Evolutionary conservation across 2,888 invertebrate species (phyloP).

Genomic region (Idaea straminata): DNA sequence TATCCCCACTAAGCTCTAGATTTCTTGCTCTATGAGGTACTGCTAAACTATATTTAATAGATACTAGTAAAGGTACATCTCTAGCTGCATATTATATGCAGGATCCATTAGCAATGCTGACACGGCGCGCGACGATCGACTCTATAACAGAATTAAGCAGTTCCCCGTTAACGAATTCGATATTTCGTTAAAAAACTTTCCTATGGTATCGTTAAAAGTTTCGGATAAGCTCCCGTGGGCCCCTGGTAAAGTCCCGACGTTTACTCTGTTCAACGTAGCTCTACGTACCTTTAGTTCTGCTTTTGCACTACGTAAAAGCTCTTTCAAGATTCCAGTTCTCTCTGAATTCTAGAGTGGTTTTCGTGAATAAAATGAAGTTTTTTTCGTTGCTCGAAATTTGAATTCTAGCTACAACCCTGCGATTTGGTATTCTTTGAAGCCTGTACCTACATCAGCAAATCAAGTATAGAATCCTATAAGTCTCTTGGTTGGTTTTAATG

Average conservation of each 20-base stretch:
- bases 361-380: neutral
- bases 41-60: neutral
- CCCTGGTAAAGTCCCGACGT: neutral
- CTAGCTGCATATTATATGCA: neutral
- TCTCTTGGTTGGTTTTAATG: too few relatives aligned
- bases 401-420: too few relatives aligned
- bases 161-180: conserved; percentile 65
- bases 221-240: conserved; percentile 65
- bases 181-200: conserved; percentile 78
- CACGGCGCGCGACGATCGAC: conserved; percentile 28
- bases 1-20: too few relatives aligned
- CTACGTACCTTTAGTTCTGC: neutral
- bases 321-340: neutral
- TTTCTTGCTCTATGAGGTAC: too few relatives aligned
- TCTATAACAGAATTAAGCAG: conserved; percentile 25
- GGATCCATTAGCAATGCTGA: conserved; percentile 16
- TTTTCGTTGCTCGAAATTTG: too few relatives aligned
- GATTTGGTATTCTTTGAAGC: too few relatives aligned
- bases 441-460: too few relatives aligned
- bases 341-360: neutral
- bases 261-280: neutral
- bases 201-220: conserved; percentile 76
- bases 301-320: neutral
- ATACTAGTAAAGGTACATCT: neutral
- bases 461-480: too few relatives aligned